Percentiles rank a stretch among this genome's conserved stretches.
Evolutionary conservation across 37 sponge, comb jelly and placozoan genomes (phyloP).

Genomic region (Chondrilla cf. caribensis): DNA sequence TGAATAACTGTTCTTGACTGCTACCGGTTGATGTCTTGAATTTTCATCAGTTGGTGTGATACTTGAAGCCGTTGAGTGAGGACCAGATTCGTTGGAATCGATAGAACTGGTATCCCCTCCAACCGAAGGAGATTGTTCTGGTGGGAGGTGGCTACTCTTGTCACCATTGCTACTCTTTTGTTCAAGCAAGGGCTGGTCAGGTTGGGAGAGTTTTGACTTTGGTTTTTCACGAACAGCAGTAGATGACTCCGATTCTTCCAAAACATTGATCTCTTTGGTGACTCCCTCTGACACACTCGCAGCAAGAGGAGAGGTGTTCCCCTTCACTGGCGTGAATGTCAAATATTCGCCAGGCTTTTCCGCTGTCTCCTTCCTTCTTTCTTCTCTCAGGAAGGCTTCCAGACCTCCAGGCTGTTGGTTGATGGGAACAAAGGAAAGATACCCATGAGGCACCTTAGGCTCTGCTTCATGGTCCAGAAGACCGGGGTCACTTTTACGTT

Average conservation of each 20-base stretch:
- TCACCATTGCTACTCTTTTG: not conserved
- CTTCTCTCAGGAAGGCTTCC: not conserved
- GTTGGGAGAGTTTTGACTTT: not conserved
- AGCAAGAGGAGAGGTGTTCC: not conserved
- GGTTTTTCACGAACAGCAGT: not conserved
- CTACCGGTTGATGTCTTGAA: not conserved
- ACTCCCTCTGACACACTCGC: not conserved
- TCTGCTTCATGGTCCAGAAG: not conserved
- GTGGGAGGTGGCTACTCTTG: not conserved
- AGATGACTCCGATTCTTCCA: not conserved
- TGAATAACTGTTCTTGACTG: not conserved
- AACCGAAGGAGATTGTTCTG: not conserved
- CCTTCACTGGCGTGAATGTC: not conserved
- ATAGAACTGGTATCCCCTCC: not conserved
- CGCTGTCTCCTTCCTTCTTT: not conserved
- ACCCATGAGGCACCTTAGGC: not conserved
- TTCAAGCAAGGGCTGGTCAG: not conserved
- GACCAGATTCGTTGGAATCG: not conserved
- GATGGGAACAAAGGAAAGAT: not conserved
- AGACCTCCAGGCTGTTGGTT: not conserved
- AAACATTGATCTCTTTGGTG: not conserved
- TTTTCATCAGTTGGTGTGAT: not conserved
- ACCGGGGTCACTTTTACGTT: constrained; percentile 15
- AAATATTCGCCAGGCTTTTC: not conserved
- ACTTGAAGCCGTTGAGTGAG: not conserved